Conservation (phyloP, 2,888 invertebrate genomes). For the Scaeva pyrastri region DNA sequence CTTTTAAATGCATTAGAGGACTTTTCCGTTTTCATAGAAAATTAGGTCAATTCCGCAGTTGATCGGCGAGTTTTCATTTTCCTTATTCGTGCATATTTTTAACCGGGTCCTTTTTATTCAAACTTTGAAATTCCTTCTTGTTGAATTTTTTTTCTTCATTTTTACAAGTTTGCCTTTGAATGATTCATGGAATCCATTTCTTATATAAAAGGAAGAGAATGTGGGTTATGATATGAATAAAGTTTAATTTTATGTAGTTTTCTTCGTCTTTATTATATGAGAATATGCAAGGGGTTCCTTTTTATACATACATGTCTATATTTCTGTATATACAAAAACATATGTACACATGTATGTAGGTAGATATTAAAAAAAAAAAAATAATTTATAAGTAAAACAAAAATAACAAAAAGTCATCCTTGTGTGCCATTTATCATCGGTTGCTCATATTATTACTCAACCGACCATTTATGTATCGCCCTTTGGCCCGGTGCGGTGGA, state of each 20-base stretch:
- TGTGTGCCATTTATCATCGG: constrained; percentile 49
- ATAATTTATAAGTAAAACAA: background rate
- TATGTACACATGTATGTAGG: too few relatives aligned
- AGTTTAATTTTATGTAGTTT: constrained; percentile 65
- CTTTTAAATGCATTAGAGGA: constrained; percentile 63
- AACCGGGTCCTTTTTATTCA: constrained; percentile 18
- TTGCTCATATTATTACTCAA: constrained; percentile 43
- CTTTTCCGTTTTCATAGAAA: constrained; percentile 56
- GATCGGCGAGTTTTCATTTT: constrained; percentile 28
- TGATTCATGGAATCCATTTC: constrained; percentile 48
- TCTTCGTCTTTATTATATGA: constrained; percentile 32
- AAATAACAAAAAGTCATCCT: constrained; percentile 36
- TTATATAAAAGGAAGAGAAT: constrained; percentile 20
- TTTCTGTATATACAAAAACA: background rate
- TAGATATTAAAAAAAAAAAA: constrained; percentile 8
- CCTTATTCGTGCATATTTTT: constrained; percentile 1
- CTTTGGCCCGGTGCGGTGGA: background rate
- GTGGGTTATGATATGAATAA: constrained; percentile 54
- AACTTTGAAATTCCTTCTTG: constrained; percentile 4
- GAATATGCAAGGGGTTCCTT: constrained; percentile 4
- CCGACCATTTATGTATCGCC: constrained; percentile 18
- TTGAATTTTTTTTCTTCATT: constrained; percentile 11
- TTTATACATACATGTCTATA: background rate
- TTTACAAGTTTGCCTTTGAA: constrained; percentile 50
- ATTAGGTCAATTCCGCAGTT: constrained; percentile 72